Evolutionary conservation across 2,797 vertebrate genomes (phyloP).

Genomic region (Enteromius viviparus): DNA sequence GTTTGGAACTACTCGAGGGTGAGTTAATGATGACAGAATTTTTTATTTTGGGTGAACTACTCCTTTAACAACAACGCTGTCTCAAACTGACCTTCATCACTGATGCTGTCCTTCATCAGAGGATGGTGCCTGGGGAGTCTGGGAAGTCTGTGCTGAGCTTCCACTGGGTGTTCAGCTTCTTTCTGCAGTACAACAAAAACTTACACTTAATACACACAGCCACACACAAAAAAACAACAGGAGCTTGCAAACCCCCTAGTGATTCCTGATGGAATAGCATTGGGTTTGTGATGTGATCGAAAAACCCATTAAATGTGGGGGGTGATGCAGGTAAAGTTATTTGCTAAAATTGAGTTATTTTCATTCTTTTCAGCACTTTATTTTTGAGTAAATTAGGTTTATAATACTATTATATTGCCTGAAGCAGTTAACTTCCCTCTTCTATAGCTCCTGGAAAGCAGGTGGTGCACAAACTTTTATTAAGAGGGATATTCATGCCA

Average conservation of each 20-base stretch:
- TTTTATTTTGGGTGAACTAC: no score
- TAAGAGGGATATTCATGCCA: background rate
- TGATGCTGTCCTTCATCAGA: constrained; percentile 88
- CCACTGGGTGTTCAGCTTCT: constrained; percentile 74
- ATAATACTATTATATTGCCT: background rate
- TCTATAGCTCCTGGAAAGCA: background rate
- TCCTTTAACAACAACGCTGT: background rate
- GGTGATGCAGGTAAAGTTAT: no score
- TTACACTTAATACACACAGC: constrained; percentile 4
- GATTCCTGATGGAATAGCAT: background rate
- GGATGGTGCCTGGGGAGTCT: constrained; percentile 93
- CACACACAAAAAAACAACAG: background rate
- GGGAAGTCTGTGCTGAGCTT: constrained; percentile 81
- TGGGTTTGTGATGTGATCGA: background rate
- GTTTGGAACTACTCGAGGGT: no score
- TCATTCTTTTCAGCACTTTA: background rate
- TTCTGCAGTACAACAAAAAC: constrained; percentile 69
- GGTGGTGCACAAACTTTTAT: constrained; percentile 1
- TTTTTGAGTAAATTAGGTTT: background rate
- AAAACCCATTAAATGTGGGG: background rate
- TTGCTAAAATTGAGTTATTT: background rate
- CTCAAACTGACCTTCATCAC: constrained; percentile 85
- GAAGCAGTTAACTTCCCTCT: background rate
- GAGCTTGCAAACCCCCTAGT: background rate
- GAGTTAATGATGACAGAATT: no score